Conservation (phyloP, 2,113 vertebrate species). For the Rattus rattus region DNA sequence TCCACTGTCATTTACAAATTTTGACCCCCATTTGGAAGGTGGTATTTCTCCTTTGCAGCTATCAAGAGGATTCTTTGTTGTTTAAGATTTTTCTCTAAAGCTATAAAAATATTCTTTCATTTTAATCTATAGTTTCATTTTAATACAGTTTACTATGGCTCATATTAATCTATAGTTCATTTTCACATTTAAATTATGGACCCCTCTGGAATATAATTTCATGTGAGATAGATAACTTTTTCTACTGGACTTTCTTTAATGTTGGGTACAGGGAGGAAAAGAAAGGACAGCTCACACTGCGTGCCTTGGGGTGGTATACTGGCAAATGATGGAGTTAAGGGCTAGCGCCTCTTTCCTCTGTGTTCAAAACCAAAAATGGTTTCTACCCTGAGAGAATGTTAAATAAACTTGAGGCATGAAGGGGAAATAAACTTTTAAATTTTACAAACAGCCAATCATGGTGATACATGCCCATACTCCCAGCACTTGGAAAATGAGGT, state of each 20-base stretch:
- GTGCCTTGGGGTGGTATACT: not conserved
- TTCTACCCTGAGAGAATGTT: constrained; percentile 21
- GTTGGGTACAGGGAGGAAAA: not conserved
- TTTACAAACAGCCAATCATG: not conserved
- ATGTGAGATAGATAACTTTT: constrained; percentile 43
- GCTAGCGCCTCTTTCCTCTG: not conserved
- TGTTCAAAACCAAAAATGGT: not conserved
- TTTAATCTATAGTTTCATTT: constrained; percentile 32
- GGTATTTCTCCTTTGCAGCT: constrained; percentile 3
- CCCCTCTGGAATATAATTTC: constrained; percentile 39
- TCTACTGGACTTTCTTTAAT: constrained; percentile 48
- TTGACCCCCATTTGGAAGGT: not conserved
- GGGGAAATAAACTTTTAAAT: not conserved
- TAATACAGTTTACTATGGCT: not conserved
- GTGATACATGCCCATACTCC: not conserved
- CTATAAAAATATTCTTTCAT: constrained; percentile 29
- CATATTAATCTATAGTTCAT: constrained; percentile 45
- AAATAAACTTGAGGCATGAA: not conserved
- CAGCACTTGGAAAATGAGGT: not conserved
- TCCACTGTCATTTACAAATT: not conserved
- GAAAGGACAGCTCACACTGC: not conserved
- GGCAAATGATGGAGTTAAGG: not conserved
- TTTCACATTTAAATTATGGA: constrained; percentile 46
- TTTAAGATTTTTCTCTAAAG: constrained; percentile 38
- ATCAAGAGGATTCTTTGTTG: not conserved